These are phyloP conservation scores for Congeria kusceri DNA, from an alignment of 2,888 invertebrate genomes.

Conservation along the genomic window DNA sequence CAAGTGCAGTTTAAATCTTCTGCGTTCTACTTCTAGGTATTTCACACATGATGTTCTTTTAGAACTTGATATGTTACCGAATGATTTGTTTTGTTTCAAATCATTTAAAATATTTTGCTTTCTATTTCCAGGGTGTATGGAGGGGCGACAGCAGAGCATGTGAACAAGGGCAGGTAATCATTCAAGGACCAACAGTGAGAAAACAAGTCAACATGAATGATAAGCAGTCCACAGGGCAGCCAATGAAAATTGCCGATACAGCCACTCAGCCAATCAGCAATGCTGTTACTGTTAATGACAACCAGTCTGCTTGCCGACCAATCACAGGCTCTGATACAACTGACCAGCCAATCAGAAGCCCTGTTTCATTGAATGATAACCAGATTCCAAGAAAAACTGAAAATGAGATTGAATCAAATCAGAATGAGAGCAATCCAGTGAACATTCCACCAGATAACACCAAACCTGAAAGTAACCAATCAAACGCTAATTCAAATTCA, in stretches of 20 bases:
- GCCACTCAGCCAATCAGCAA: conserved; percentile 33
- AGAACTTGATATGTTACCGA: too few species aligned
- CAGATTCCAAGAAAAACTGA: conserved; percentile 31
- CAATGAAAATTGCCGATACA: conserved; percentile 26
- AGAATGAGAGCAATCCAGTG: neutral
- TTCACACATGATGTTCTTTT: neutral
- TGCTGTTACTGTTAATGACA: conserved; percentile 46
- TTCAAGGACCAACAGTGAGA: conserved; percentile 49
- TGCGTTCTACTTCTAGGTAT: too few species aligned
- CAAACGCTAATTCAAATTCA: conserved; percentile 20
- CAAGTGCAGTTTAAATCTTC: too few species aligned
- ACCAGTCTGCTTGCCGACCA: conserved; percentile 36
- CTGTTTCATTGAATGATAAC: conserved; percentile 36
- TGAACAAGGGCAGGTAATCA: conserved; percentile 59
- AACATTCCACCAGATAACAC: neutral
- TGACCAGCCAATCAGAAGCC: conserved; percentile 30
- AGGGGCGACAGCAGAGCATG: conserved; percentile 58
- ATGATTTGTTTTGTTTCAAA: neutral
- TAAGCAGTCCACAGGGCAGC: conserved; percentile 35
- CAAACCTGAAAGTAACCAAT: conserved; percentile 18
- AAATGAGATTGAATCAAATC: conserved; percentile 1
- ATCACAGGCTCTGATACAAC: conserved; percentile 22
- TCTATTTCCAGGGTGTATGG: conserved; percentile 60
- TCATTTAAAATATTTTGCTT: neutral
- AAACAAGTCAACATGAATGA: conserved; percentile 66